Base-by-base conservation (phyloP, 2,888 invertebrate species). In the Petrolisthes manimaculis region DNA sequence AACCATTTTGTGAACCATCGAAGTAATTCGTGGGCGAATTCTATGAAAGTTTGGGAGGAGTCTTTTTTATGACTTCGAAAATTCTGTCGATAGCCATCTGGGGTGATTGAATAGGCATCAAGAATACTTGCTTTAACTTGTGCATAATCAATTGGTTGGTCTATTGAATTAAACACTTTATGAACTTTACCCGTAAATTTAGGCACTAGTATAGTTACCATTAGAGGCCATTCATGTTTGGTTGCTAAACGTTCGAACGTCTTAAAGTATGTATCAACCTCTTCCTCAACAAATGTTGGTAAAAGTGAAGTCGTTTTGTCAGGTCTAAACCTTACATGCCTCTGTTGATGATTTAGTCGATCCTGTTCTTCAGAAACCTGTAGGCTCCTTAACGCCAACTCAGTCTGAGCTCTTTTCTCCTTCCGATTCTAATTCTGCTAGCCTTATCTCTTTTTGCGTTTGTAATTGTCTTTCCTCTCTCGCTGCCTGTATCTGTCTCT, bases 101-200 rank as follows among this genome's bases (percentile, higher is more conserved):
- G 81, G 21, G 67, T 81, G 12, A 81, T 9, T 4, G n/a, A 9
- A 37, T 81, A 81, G 0, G 67, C 81, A 8, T 9, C 18, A 37
- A 81, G 37, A 12, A 81, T 81, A 5, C 12, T 37, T 0, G 61
- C 14, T 37, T 81, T 81, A 12, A 81, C 56, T 5, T 3, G 0
- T 4, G 56, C 37, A 53, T 67, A 81, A 12, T 21, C 24, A 61
- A 18, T 24, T 4, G 18, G 4, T 4, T 37, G 12, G 9, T 81
- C 24, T 14, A 67, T 4, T 12, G 56, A 3, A 9, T 6, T 54
- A 14, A n/a, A 67, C 0, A 61, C 24, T 14, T 61, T 67, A 14
- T 81, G 54, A 61, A 61, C 81, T 37, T 81, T 79, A 5, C 24
- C 81, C 14, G 61, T 6, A 9, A 81, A 12, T n/a, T 81, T 81